These are phyloP conservation scores for Nannospalax galili DNA, from an alignment of 2,113 vertebrate species.

Conservation along the genomic window DNA sequence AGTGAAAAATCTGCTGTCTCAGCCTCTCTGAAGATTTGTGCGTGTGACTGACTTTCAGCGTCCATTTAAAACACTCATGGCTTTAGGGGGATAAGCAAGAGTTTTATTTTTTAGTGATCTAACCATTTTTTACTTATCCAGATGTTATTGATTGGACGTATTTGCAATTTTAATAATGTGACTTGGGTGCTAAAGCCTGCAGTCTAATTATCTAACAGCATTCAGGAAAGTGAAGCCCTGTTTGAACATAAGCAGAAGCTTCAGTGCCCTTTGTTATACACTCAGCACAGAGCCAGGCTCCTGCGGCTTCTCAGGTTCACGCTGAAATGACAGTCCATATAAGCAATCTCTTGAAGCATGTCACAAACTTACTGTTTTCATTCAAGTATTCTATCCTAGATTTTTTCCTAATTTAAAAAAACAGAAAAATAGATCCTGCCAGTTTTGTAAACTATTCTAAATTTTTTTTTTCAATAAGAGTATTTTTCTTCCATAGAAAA, in stretches of 20 bases:
- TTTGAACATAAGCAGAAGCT: background rate
- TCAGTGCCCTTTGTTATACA: background rate
- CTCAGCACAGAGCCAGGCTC: background rate
- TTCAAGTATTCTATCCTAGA: background rate
- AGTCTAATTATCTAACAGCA: background rate
- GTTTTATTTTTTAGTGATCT: conserved; percentile 54
- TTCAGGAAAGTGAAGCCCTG: background rate
- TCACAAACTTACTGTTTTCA: background rate
- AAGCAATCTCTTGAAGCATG: background rate
- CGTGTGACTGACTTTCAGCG: too few relatives aligned
- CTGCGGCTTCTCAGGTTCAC: background rate
- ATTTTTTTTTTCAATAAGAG: background rate
- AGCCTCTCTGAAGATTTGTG: conserved; percentile 47
- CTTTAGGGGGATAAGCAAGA: conserved; percentile 51
- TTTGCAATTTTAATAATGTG: conserved; percentile 28
- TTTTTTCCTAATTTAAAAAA: background rate
- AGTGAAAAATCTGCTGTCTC: conserved; percentile 38
- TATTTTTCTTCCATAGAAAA: conserved; percentile 29
- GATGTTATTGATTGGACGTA: conserved; percentile 25
- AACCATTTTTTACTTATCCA: conserved; percentile 37
- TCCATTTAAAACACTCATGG: background rate
- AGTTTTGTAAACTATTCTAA: background rate
- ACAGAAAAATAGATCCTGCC: background rate
- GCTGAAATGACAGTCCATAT: background rate
- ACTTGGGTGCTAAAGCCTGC: background rate